phyloP scores from a whole-genome alignment of 2,797 vertebrate genomes.

The Acanthopagrus latus region DNA sequence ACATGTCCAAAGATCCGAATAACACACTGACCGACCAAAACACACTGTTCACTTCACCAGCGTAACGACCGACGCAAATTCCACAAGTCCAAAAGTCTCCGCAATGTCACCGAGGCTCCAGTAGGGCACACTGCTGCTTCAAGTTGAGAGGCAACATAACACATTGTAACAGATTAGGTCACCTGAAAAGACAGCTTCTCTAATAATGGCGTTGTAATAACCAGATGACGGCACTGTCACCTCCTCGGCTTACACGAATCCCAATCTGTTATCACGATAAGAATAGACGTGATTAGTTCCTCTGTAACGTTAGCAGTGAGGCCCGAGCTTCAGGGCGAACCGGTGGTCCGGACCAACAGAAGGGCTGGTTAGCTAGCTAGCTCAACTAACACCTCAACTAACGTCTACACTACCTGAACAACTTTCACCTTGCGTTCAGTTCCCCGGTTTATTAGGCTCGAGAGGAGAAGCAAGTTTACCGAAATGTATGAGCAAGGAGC shows the following conservation, averaged over 20 bases:
- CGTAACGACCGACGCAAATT: slow-evolving; percentile 45
- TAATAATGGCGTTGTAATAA: not conserved
- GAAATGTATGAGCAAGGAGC: not conserved
- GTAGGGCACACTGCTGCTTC: slow-evolving; percentile 61
- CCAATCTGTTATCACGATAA: not conserved
- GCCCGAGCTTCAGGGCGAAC: slow-evolving; percentile 55
- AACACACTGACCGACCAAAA: slow-evolving; percentile 2
- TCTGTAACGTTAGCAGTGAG: slow-evolving; percentile 70
- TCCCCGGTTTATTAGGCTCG: not conserved
- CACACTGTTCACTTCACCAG: not conserved
- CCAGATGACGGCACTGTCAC: not conserved
- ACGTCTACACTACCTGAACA: slow-evolving; percentile 52
- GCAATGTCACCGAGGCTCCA: slow-evolving; percentile 72
- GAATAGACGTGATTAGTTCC: slow-evolving; percentile 57
- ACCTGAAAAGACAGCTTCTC: slow-evolving; percentile 21
- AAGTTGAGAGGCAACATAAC: slow-evolving; percentile 56
- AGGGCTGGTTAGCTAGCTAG: slow-evolving; percentile 66
- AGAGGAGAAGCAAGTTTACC: not conserved
- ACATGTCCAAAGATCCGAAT: slow-evolving; percentile 6
- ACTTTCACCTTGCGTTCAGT: slow-evolving; percentile 42
- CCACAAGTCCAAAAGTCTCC: slow-evolving; percentile 75
- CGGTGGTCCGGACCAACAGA: slow-evolving; percentile 33
- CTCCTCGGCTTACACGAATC: slow-evolving; percentile 16
- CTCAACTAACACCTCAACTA: slow-evolving; percentile 67
- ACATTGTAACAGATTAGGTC: slow-evolving; percentile 22